phyloP scores from a whole-genome alignment of 1,140 invertebrate genomes.

The Brachystomella parvula region DNA sequence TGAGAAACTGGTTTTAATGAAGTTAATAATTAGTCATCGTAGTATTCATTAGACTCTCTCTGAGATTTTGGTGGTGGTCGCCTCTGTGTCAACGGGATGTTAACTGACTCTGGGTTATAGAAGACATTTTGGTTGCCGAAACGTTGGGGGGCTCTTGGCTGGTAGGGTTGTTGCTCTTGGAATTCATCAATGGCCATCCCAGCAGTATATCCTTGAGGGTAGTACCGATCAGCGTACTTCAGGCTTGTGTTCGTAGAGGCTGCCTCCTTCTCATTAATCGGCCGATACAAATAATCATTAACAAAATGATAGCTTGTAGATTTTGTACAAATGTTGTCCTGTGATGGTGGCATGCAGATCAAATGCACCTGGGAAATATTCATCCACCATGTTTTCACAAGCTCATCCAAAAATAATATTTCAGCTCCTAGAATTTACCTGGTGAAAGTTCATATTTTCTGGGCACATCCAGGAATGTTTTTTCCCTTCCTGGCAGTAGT shows the following conservation, averaged over 20 bases:
- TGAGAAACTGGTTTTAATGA: too few relatives aligned
- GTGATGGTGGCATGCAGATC: constrained; percentile 82
- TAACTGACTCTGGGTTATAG: constrained; percentile 72
- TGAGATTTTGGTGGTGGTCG: constrained; percentile 44
- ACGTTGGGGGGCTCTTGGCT: neutral
- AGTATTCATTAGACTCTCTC: neutral
- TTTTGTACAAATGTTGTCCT: constrained; percentile 76
- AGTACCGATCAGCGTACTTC: constrained; percentile 63
- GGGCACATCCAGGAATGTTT: constrained; percentile 90
- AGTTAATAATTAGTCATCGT: constrained; percentile 4
- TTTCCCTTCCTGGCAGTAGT: constrained; percentile 83
- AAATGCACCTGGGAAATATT: constrained; percentile 70
- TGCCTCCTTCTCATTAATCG: constrained; percentile 70
- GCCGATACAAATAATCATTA: constrained; percentile 85
- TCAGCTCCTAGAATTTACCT: constrained; percentile 49
- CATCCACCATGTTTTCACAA: constrained; percentile 15
- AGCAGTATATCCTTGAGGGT: constrained; percentile 18
- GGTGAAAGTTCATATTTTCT: constrained; percentile 84
- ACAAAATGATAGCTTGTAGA: constrained; percentile 85
- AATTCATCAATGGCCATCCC: neutral
- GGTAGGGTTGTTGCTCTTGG: constrained; percentile 1
- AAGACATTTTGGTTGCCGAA: constrained; percentile 53
- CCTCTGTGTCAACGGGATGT: constrained; percentile 70
- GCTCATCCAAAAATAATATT: neutral
- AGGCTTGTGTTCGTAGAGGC: constrained; percentile 70